phyloP scores from a whole-genome alignment of 2,113 vertebrate genomes.

The Atherinomorus stipes region DNA sequence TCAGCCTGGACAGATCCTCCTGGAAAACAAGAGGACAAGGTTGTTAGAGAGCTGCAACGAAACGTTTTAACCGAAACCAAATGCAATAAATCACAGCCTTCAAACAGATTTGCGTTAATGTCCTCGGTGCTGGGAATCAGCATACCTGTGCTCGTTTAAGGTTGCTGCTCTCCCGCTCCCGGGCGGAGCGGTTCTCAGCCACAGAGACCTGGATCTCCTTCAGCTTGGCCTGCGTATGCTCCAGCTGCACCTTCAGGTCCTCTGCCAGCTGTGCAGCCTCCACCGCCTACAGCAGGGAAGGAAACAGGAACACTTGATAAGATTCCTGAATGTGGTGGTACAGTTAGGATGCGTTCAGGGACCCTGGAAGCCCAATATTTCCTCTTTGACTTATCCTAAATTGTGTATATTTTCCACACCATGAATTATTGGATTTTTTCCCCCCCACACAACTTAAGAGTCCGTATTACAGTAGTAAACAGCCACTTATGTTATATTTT shows the following conservation, averaged over 20 bases:
- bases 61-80: not conserved
- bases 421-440: conserved; percentile 5
- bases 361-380: not conserved
- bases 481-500: not conserved
- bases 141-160: conserved; percentile 92
- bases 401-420: conserved; percentile 26
- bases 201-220: conserved; percentile 92
- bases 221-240: conserved; percentile 90
- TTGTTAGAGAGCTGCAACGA: conserved; percentile 8
- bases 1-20: conserved; percentile 93
- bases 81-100: not conserved
- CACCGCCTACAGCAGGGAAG: conserved; percentile 85
- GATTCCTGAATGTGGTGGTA: conserved; percentile 40
- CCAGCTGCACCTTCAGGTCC: conserved; percentile 93
- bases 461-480: not conserved
- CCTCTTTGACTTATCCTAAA: not conserved
- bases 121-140: not conserved
- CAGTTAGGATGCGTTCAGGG: not conserved
- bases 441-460: not conserved
- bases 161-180: conserved; percentile 93
- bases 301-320: conserved; percentile 56
- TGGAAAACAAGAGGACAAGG: conserved; percentile 45
- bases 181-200: conserved; percentile 90
- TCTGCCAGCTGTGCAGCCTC: conserved; percentile 94
- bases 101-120: not conserved